Evolutionary conservation across 2,113 vertebrate genomes (phyloP).

Genomic region (Hiodon alosoides): DNA sequence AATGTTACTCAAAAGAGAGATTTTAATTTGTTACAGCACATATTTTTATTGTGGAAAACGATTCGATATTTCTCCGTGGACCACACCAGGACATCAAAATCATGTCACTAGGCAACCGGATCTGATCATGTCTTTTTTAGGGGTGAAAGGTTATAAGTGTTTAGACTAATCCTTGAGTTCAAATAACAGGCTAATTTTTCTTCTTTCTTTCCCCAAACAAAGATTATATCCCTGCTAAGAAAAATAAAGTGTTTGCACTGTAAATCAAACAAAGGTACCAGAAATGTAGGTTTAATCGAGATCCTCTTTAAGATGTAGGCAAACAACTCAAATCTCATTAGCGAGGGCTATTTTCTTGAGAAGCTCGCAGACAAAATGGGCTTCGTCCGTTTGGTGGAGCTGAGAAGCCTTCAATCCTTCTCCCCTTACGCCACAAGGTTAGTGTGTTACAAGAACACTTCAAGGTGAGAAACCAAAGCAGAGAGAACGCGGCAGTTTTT

Average conservation of each 20-base stretch:
- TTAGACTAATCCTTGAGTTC: conserved; percentile 82
- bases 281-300: conserved; percentile 53
- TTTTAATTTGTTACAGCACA: neutral
- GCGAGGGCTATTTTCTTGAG: conserved; percentile 62
- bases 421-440: conserved; percentile 51
- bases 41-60: neutral
- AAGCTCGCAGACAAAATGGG: conserved; percentile 47
- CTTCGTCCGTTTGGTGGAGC: neutral
- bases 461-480: conserved; percentile 40
- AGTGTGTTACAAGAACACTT: conserved; percentile 55
- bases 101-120: conserved; percentile 79
- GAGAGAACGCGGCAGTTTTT: conserved; percentile 43
- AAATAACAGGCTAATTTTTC: conserved; percentile 76
- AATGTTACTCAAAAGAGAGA: too few relatives aligned
- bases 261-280: conserved; percentile 59
- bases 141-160: conserved; percentile 90
- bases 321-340: conserved; percentile 70
- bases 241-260: conserved; percentile 72
- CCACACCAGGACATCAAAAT: conserved; percentile 48
- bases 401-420: conserved; percentile 55
- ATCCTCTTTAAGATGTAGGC: conserved; percentile 58
- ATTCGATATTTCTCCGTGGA: conserved; percentile 21
- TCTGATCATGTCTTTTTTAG: conserved; percentile 84
- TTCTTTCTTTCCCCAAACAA: conserved; percentile 55
- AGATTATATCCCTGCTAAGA: conserved; percentile 59